phyloP scores from a whole-genome alignment of 2,797 vertebrate genomes.

The Diplodus sargus region DNA sequence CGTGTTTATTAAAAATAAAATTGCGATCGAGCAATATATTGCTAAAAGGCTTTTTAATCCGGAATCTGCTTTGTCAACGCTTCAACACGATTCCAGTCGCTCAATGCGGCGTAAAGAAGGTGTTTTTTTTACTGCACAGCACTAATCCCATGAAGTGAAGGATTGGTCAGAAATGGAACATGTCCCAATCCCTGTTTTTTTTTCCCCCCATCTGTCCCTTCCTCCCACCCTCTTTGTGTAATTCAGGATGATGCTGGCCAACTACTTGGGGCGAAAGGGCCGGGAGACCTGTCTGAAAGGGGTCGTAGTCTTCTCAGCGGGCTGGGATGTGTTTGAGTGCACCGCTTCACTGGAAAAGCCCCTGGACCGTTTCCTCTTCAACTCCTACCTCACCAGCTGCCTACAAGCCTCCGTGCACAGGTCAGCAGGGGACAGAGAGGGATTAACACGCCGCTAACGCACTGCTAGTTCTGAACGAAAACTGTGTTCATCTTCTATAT shows the following conservation, averaged over 20 bases:
- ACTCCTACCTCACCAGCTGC: conserved; percentile 99
- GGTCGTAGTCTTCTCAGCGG: conserved; percentile 95
- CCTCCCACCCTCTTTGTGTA: conserved; percentile 17
- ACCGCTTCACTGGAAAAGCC: conserved; percentile 95
- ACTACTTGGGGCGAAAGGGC: conserved; percentile 96
- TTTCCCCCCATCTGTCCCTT: conserved; percentile 13
- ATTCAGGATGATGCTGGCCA: conserved; percentile 96
- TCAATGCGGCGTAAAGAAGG: conserved; percentile 28
- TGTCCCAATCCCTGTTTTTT: conserved; percentile 35
- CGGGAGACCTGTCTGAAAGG: conserved; percentile 92
- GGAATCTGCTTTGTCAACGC: background rate
- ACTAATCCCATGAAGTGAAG: conserved; percentile 57
- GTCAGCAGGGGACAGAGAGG: conserved; percentile 76
- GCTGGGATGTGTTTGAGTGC: conserved; percentile 98
- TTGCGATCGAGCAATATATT: background rate
- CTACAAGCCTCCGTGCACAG: conserved; percentile 96
- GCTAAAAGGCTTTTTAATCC: background rate
- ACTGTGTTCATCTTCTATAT: conserved; percentile 8
- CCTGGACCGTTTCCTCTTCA: conserved; percentile 97
- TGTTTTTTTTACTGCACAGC: conserved; percentile 44
- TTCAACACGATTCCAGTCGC: conserved; percentile 7
- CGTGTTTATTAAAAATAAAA: background rate
- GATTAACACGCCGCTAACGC: conserved; percentile 55
- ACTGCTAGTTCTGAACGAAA: conserved; percentile 17
- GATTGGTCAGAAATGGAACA: conserved; percentile 61